phyloP scores from a whole-genome alignment of 2,888 invertebrate genomes.

The Anthrax anthrax region DNA sequence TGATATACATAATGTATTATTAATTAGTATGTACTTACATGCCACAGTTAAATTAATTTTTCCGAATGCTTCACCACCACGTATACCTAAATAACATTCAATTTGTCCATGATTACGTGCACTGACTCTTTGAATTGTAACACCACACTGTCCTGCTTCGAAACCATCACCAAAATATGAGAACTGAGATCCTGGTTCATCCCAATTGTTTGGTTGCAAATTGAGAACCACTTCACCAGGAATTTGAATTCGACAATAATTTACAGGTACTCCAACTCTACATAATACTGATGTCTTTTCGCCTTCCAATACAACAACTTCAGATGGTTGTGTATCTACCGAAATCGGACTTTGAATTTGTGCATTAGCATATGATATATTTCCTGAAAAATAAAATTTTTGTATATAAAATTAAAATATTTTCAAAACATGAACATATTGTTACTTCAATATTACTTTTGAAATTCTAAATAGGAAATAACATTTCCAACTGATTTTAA shows the following conservation, averaged over 20 bases:
- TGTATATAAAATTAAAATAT: too few species aligned
- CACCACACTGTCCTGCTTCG: conserved; percentile 55
- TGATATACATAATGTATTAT: too few species aligned
- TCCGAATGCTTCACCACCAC: conserved; percentile 44
- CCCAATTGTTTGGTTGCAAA: conserved; percentile 37
- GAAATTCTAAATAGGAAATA: too few species aligned
- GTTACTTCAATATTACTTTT: too few species aligned
- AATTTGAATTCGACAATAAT: conserved; percentile 37
- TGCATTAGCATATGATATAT: too few species aligned
- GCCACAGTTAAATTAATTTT: conserved; percentile 53
- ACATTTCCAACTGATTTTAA: too few species aligned
- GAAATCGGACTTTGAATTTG: not conserved
- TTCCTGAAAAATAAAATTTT: too few species aligned
- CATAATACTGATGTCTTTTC: conserved; percentile 28
- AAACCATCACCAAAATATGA: conserved; percentile 40
- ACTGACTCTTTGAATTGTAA: conserved; percentile 45
- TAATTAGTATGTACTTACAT: conserved; percentile 40
- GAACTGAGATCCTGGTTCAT: conserved; percentile 34
- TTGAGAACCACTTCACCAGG: conserved; percentile 36
- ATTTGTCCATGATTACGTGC: conserved; percentile 56
- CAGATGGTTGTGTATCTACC: conserved; percentile 20
- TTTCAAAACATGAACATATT: too few species aligned
- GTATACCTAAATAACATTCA: conserved; percentile 48
- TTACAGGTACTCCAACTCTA: conserved; percentile 23
- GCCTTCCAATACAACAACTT: conserved; percentile 28